Conservation (phyloP, 1,140 invertebrate species). For the Uloborus diversus region DNA sequence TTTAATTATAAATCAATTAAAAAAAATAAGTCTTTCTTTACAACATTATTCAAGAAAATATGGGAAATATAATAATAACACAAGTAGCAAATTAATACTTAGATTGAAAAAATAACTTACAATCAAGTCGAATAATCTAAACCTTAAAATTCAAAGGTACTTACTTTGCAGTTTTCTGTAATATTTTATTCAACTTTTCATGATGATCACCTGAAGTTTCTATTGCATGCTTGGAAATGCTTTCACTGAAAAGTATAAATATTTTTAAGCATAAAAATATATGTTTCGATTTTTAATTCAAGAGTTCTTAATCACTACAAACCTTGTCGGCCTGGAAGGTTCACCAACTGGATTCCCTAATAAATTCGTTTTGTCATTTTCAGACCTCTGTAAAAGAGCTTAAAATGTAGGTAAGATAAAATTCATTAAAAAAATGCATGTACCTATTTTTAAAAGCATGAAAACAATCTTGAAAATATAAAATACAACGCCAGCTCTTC, state of each 20-base stretch:
- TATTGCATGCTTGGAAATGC: too few species aligned
- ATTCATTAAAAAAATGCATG: neutral
- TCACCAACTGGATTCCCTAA: conserved; percentile 44
- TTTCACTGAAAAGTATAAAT: neutral
- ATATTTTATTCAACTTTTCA: conserved; percentile 21
- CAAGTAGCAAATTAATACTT: too few species aligned
- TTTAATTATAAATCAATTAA: too few species aligned
- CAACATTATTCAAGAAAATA: too few species aligned
- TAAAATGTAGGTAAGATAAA: neutral
- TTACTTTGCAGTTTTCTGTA: conserved; percentile 47
- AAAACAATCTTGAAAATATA: neutral
- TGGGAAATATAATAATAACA: too few species aligned
- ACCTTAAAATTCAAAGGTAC: too few species aligned
- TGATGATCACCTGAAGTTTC: conserved; percentile 34
- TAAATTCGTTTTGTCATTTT: conserved; percentile 44
- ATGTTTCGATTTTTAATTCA: neutral
- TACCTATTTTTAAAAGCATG: neutral
- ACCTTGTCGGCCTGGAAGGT: conserved; percentile 14
- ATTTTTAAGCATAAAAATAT: neutral
- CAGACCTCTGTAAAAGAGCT: conserved; percentile 7
- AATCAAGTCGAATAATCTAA: too few species aligned
- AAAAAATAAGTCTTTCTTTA: too few species aligned
- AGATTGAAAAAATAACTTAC: too few species aligned
- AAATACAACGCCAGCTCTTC: neutral
- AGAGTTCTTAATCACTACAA: neutral